A percentile compares a stretch with the other conserved stretches of the same genome.
These are phyloP conservation scores for Masticophis lateralis DNA, from an alignment of 2,797 vertebrate genomes.

Conservation along the genomic window DNA sequence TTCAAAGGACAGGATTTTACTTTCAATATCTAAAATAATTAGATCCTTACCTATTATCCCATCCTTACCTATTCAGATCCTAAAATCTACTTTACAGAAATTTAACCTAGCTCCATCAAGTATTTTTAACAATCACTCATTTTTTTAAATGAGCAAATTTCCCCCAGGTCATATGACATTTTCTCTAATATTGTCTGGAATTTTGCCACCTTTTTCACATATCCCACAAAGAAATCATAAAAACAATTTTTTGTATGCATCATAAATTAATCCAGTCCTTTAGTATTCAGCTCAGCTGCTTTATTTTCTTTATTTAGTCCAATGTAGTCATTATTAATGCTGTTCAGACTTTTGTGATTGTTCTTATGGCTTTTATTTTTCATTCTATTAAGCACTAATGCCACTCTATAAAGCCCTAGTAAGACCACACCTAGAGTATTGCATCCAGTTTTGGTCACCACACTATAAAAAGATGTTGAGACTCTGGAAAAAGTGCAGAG, in stretches of 20 bases:
- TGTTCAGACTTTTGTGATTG: background rate
- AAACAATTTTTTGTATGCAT: background rate
- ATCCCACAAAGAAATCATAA: background rate
- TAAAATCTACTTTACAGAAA: background rate
- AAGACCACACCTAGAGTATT: no score
- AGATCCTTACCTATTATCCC: no score
- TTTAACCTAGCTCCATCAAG: background rate
- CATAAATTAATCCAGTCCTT: background rate
- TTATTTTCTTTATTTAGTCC: background rate
- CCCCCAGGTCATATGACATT: background rate
- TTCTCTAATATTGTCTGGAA: background rate
- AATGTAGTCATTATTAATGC: background rate
- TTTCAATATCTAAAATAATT: background rate
- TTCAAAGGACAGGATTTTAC: background rate
- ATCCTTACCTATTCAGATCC: background rate
- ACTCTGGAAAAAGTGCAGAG: no score
- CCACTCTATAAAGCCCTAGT: no score
- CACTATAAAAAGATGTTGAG: no score
- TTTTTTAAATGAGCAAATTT: background rate
- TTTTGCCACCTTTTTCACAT: background rate
- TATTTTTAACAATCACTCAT: background rate
- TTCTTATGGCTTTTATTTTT: background rate
- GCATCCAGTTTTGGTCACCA: no score
- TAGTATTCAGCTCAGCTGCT: background rate
- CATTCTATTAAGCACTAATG: background rate